Conservation (phyloP, 1,140 invertebrate genomes). For the Alviniconcha marisindica region DNA sequence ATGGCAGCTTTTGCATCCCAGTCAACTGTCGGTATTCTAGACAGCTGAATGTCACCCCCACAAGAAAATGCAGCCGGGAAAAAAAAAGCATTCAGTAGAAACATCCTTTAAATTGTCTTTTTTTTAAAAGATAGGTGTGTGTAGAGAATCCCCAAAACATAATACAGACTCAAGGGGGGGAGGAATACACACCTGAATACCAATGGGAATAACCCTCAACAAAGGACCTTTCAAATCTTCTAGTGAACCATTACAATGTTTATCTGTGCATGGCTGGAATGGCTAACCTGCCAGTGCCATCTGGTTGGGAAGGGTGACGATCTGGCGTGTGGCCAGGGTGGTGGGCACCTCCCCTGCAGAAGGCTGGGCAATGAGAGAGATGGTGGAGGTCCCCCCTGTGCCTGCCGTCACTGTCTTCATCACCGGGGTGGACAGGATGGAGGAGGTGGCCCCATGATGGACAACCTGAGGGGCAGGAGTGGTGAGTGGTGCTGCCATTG, state of each 20-base stretch:
- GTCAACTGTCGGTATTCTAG: no score
- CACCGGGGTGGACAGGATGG: conserved; percentile 48
- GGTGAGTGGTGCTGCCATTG: conserved; percentile 30
- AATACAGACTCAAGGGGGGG: no score
- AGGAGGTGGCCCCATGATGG: conserved; percentile 37
- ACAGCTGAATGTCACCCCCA: no score
- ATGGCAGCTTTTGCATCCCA: no score
- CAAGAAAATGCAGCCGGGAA: no score
- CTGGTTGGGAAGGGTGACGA: conserved; percentile 47
- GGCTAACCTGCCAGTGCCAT: conserved; percentile 35
- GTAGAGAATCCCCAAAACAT: no score
- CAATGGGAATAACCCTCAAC: no score
- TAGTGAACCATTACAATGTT: background rate
- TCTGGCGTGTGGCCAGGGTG: conserved; percentile 57
- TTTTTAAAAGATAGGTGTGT: no score
- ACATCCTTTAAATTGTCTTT: no score
- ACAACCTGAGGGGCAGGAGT: conserved; percentile 18
- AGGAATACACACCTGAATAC: no score
- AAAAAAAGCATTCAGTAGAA: no score
- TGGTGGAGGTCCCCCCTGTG: conserved; percentile 56
- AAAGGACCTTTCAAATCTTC: background rate
- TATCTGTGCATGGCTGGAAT: background rate
- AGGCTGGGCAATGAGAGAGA: conserved; percentile 67
- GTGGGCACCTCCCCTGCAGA: conserved; percentile 54
- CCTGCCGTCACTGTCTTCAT: conserved; percentile 43